Evolutionary conservation across 2,113 vertebrate genomes (phyloP).

Genomic region (Turnix velox): DNA sequence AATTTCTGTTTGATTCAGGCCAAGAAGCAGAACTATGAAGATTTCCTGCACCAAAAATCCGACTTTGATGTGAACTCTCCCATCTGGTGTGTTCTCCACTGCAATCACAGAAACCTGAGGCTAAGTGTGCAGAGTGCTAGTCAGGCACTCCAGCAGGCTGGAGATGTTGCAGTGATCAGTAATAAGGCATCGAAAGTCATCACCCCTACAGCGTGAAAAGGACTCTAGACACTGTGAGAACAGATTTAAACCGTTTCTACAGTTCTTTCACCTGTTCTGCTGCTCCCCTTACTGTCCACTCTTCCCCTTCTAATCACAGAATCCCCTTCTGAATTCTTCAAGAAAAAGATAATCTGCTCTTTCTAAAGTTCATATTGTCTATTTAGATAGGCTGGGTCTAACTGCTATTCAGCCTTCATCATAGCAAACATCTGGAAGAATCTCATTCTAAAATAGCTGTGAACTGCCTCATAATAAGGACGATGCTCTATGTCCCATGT

Average conservation of each 20-base stretch:
- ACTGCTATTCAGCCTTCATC: background rate
- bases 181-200: background rate
- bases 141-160: background rate
- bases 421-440: background rate
- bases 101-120: background rate
- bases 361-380: background rate
- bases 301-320: background rate
- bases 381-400: background rate
- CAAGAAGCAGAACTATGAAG: background rate
- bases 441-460: background rate
- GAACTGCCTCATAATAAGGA: background rate
- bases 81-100: background rate
- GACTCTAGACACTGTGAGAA: background rate
- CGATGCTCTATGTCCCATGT: background rate
- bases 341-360: background rate
- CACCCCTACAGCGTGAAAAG: background rate
- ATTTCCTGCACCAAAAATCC: background rate
- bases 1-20: background rate
- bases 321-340: background rate
- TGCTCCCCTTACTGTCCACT: background rate
- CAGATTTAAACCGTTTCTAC: background rate
- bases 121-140: background rate
- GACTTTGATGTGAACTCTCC: background rate
- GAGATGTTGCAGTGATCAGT: rapidly evolving
- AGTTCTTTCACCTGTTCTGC: background rate